Conservation (phyloP, 2,797 vertebrate species). For the Pseudochirops corinnae region DNA sequence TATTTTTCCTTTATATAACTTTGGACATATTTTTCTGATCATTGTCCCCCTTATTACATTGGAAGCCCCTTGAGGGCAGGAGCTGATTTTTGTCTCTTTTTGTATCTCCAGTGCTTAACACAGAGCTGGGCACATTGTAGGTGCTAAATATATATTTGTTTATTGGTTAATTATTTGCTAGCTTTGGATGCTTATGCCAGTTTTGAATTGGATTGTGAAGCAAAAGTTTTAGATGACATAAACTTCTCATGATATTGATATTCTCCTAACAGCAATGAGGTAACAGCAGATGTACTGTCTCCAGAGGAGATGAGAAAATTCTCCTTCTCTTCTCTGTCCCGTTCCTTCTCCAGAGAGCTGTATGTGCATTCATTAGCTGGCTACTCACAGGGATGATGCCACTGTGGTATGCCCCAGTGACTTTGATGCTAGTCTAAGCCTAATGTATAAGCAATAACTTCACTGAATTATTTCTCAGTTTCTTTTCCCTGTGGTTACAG, state of each 20-base stretch:
- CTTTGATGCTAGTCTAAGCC: neutral
- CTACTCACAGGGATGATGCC: neutral
- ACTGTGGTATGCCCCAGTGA: neutral
- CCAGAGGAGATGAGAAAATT: neutral
- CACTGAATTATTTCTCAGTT: constrained; percentile 20
- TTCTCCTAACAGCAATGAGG: neutral
- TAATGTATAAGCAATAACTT: neutral
- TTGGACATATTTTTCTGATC: neutral
- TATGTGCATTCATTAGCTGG: neutral
- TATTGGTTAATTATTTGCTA: neutral
- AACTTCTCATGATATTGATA: neutral
- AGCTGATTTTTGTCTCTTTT: neutral
- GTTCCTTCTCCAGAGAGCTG: neutral
- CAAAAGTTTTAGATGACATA: constrained; percentile 8
- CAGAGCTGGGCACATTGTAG: neutral
- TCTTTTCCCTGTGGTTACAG: constrained; percentile 5
- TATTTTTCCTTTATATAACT: neutral
- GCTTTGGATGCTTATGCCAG: neutral
- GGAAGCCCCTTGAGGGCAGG: neutral
- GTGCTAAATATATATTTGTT: neutral
- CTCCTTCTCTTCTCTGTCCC: neutral
- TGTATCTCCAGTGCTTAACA: neutral
- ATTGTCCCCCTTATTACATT: neutral
- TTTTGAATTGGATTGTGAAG: constrained; percentile 22
- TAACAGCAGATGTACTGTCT: neutral